phyloP scores from a whole-genome alignment of 2,797 vertebrate genomes.

The Hirundo rustica region DNA sequence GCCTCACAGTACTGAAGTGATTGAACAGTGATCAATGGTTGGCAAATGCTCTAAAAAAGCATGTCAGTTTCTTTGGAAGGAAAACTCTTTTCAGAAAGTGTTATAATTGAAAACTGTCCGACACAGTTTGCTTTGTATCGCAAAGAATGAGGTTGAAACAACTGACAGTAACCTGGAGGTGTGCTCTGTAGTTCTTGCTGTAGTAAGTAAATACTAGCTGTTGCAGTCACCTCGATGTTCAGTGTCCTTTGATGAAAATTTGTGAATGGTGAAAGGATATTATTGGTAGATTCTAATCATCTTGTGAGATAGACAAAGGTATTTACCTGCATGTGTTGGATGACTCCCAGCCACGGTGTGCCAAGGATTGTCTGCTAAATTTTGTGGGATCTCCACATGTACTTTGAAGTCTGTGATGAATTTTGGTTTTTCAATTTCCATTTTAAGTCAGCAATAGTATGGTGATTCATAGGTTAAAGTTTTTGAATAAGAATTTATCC shows the following conservation, averaged over 20 bases:
- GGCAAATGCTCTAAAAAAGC: neutral
- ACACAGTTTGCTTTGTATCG: neutral
- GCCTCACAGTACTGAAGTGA: neutral
- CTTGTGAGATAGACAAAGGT: neutral
- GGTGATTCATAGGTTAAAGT: neutral
- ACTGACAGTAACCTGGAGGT: neutral
- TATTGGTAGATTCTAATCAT: neutral
- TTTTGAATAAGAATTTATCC: neutral
- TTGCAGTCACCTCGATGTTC: neutral
- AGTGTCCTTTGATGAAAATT: neutral
- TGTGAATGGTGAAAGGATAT: neutral
- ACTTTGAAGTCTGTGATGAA: neutral
- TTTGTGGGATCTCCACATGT: rapidly evolving
- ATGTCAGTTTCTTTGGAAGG: neutral
- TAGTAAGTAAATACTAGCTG: neutral
- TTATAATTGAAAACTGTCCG: neutral
- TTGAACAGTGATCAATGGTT: neutral
- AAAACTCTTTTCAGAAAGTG: neutral
- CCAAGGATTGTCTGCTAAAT: neutral
- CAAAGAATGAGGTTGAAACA: neutral
- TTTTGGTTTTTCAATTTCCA: neutral
- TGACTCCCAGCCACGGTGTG: neutral
- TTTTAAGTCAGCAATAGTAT: neutral
- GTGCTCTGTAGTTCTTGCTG: neutral
- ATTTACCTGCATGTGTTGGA: neutral